Evolutionary conservation across 2,797 vertebrate genomes (phyloP), one percentile per base, ranked within the genome.

Genomic region (Lagocephalus sceleratus): DNA sequence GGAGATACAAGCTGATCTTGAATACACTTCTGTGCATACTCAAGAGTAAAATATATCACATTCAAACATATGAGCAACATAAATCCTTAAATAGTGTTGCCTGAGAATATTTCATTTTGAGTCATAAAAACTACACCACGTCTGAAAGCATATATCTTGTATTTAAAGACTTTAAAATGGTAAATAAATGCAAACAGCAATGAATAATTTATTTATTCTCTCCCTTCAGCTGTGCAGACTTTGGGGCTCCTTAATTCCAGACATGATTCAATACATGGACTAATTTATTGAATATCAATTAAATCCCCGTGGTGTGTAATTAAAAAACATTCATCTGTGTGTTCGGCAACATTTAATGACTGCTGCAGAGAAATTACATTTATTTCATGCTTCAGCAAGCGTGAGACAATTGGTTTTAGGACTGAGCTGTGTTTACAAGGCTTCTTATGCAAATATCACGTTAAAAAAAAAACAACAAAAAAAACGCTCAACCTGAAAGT

Each of bases 331-430:
- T 60, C 57, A 49, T 71, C 64, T 68, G 60, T 59, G 60, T 57
- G 79, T 86, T 90, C 84, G 85, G 60, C 81, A 86, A 85, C 87
- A 82, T 77, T 78, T 76, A 88, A 87, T 83, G 74, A 88, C 83
- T 69, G 61, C 79, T 79, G 64, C 54, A 65, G 77, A 77, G 75
- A 77, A 85, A 78, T 78, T 55, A 72, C 78, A 82, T 66, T 60
- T 68, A 65, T 81, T 82, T 81, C 60, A 71, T 65, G 78, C 77
- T 63, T 68, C 71, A 79, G 26, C 73, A 69, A 80, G 55, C 68
- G 66, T 26, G 55, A 79, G 63, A 78, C 79, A 84, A 72, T 55
- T 62, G 41, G 64, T 81, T 76, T 74, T 58, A 69, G 68, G 70
- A 76, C 63, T 50, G 12, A 7, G 40, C 47, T 54, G 71, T 32